These are phyloP conservation scores for Acanthurus lineatus DNA, from an alignment of 2,797 vertebrate genomes.

Conservation along the genomic window DNA sequence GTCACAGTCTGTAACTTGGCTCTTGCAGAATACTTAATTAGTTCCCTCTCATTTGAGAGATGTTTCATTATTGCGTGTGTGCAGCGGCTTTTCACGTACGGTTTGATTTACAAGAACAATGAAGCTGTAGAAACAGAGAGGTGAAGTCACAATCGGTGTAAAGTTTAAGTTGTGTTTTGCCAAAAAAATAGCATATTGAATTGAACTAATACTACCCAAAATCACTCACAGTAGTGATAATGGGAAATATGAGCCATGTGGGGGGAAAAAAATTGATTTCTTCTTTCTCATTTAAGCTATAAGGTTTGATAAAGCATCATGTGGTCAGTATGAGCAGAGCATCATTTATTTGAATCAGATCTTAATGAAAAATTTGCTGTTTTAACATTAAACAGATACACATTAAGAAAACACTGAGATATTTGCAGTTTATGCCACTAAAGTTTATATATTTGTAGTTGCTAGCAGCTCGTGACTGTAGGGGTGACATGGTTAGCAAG, in stretches of 20 bases:
- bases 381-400: not conserved
- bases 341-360: too few species aligned
- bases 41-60: slow-evolving; percentile 66
- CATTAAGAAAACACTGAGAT: not conserved
- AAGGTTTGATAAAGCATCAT: slow-evolving; percentile 14
- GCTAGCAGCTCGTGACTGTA: not conserved
- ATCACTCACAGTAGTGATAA: slow-evolving; percentile 26
- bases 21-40: slow-evolving; percentile 67
- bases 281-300: slow-evolving; percentile 14
- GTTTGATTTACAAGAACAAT: slow-evolving; percentile 39
- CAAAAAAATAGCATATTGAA: not conserved
- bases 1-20: slow-evolving; percentile 76
- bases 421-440: not conserved
- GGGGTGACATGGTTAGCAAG: too few species aligned
- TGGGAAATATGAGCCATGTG: slow-evolving; percentile 24
- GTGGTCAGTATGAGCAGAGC: not conserved
- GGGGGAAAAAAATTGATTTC: too few species aligned
- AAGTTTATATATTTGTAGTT: too few species aligned
- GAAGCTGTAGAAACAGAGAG: slow-evolving; percentile 24
- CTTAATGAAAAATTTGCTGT: too few species aligned
- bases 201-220: slow-evolving; percentile 17
- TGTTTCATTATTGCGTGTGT: slow-evolving; percentile 56
- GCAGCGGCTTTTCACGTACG: slow-evolving; percentile 16
- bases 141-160: slow-evolving; percentile 1
- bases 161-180: not conserved